Percentiles rank a stretch among this genome's conserved stretches.
Conservation (phyloP, 1,140 invertebrate species). For the silkworm (Bombyx mori) region ASM3026992v2 NC_085112.1:12388001-12388500, state of each 20-base stretch:
- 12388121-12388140: conserved; percentile 13
- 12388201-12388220: not conserved
- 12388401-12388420: not conserved
- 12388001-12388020: conserved; percentile 11
- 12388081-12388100: conserved; percentile 54
- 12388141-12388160: not conserved
- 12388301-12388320: too few relatives aligned
- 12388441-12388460: conserved; percentile 13
- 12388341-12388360: too few relatives aligned
- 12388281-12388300: too few relatives aligned
- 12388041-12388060: conserved; percentile 29
- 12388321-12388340: too few relatives aligned
- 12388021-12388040: not conserved
- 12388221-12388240: not conserved
- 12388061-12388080: conserved; percentile 34
- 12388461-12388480: conserved; percentile 39
- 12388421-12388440: not conserved
- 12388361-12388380: too few relatives aligned
- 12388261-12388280: too few relatives aligned
- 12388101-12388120: conserved; percentile 34
- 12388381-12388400: not conserved
- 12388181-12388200: not conserved
- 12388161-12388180: too few relatives aligned
- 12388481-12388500: conserved; percentile 60
- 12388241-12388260: too few relatives aligned